A percentile compares a stretch with the other conserved stretches of the same genome.
Conservation (phyloP, 1,140 invertebrate species). For the Pteromalus puparum region DNA sequence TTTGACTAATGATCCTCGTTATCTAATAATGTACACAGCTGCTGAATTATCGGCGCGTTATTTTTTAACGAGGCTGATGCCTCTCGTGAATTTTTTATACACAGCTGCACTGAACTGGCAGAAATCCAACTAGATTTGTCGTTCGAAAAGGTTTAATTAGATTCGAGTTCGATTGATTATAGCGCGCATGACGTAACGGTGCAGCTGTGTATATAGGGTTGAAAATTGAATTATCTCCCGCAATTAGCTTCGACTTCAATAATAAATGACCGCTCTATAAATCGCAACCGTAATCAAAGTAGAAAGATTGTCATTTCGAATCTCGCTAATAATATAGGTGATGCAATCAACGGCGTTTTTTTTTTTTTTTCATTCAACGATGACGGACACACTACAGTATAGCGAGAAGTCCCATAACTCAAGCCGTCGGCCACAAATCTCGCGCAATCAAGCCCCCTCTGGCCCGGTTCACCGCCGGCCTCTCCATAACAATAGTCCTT, state of each 20-base stretch:
- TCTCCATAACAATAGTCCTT: not conserved
- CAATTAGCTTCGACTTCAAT: too few relatives aligned
- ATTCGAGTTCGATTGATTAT: not conserved
- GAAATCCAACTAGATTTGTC: not conserved
- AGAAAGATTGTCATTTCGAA: too few relatives aligned
- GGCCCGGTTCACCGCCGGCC: not conserved
- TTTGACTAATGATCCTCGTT: too few relatives aligned
- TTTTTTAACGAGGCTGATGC: not conserved
- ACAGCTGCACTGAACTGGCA: not conserved
- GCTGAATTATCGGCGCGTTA: not conserved
- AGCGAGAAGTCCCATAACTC: not conserved
- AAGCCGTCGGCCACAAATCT: not conserved
- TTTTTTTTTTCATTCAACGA: too few relatives aligned
- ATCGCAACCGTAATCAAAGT: too few relatives aligned
- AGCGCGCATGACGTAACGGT: too few relatives aligned
- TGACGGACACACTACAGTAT: too few relatives aligned
- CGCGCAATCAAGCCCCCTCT: not conserved
- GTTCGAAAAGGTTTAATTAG: not conserved
- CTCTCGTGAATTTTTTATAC: not conserved
- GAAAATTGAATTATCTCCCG: not conserved
- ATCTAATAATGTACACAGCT: too few relatives aligned
- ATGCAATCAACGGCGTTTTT: too few relatives aligned
- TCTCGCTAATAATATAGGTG: too few relatives aligned
- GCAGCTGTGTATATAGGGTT: not conserved
- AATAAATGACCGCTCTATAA: too few relatives aligned